These are phyloP conservation scores for Dryoscopus gambensis DNA, from an alignment of 2,113 vertebrate species.

Conservation along the genomic window DNA sequence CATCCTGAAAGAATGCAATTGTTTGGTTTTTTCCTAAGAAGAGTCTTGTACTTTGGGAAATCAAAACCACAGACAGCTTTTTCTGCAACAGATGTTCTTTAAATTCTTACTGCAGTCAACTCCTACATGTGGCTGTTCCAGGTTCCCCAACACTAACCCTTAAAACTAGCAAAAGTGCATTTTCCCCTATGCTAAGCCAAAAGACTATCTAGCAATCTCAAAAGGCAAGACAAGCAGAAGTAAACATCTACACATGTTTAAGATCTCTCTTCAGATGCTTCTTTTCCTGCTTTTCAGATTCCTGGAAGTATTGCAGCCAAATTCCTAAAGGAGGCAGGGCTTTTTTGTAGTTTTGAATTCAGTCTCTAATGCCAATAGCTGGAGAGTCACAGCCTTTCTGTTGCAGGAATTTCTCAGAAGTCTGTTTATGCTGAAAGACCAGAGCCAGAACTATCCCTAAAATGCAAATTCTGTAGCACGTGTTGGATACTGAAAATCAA, in stretches of 20 bases:
- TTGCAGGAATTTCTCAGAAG: background rate
- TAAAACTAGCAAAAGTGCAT: background rate
- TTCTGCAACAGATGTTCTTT: background rate
- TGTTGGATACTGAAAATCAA: background rate
- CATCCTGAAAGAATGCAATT: background rate
- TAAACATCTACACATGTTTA: background rate
- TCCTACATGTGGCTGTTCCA: background rate
- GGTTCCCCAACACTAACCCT: background rate
- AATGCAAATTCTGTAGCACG: background rate
- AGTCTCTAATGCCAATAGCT: background rate
- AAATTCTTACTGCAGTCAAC: background rate
- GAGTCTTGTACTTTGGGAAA: background rate
- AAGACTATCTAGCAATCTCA: background rate
- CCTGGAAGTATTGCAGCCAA: background rate
- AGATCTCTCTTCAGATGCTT: background rate
- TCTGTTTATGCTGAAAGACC: background rate
- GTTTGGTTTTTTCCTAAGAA: background rate
- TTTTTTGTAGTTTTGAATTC: background rate
- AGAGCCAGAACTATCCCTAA: background rate
- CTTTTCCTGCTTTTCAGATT: background rate
- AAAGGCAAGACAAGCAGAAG: background rate
- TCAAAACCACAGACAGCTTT: background rate
- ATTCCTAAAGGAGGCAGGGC: background rate
- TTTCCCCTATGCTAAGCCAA: background rate
- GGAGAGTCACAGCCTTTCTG: background rate